Percentiles rank a stretch among this genome's conserved stretches.
Evolutionary conservation across 2,113 vertebrate species (phyloP).

Genomic region (Lepus europaeus): DNA sequence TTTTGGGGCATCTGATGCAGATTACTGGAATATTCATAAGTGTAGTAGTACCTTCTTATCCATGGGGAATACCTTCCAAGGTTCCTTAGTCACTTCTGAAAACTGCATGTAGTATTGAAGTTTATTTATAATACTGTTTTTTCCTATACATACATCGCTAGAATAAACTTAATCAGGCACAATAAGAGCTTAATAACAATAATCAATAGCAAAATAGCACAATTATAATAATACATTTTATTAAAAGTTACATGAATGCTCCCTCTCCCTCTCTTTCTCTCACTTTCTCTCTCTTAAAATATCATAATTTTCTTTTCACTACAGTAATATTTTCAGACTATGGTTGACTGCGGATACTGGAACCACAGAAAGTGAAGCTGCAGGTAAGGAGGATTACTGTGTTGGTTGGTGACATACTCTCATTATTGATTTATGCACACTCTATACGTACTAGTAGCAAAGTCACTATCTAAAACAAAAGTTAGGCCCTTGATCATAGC

Average conservation of each 20-base stretch:
- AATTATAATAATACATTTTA: background rate
- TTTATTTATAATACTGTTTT: background rate
- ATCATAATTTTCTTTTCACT: background rate
- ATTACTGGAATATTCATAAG: constrained; percentile 1
- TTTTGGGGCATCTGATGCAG: background rate
- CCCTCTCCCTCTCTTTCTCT: background rate
- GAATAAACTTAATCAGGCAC: background rate
- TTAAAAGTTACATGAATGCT: background rate
- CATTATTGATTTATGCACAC: background rate
- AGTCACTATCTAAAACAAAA: background rate
- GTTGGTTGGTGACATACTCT: background rate
- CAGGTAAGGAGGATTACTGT: background rate
- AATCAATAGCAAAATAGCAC: background rate
- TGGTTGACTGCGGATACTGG: background rate
- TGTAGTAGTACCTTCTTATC: background rate
- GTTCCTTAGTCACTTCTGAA: background rate
- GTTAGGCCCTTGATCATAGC: background rate
- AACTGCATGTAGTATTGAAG: background rate
- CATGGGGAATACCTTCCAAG: background rate
- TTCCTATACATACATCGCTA: background rate
- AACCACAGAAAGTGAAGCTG: background rate
- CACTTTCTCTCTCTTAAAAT: background rate
- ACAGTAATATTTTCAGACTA: too few species aligned
- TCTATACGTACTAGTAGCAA: background rate
- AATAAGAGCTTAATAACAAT: background rate